These are phyloP conservation scores for Melanotaenia duboulayi DNA, from an alignment of 2,113 vertebrate genomes.

Conservation along the genomic window DNA sequence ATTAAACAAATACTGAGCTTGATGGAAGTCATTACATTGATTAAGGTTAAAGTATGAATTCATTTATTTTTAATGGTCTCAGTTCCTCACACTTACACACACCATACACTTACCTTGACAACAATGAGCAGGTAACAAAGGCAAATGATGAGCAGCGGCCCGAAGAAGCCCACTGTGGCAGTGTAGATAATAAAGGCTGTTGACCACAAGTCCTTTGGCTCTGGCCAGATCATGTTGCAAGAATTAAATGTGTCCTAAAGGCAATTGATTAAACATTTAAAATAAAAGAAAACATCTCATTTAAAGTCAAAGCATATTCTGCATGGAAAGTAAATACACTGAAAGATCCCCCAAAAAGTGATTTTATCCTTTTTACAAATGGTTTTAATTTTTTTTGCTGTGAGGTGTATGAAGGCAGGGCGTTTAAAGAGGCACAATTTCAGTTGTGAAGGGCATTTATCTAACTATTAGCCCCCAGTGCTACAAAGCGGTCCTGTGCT, in stretches of 20 bases:
- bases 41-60: conserved; percentile 9
- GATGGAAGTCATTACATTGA: not conserved
- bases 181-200: conserved; percentile 93
- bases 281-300: not conserved
- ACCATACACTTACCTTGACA: conserved; percentile 76
- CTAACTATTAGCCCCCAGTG: too few relatives aligned
- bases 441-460: too few relatives aligned
- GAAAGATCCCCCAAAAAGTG: too few relatives aligned
- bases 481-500: too few relatives aligned
- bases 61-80: not conserved
- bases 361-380: too few relatives aligned
- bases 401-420: too few relatives aligned
- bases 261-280: not conserved
- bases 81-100: not conserved
- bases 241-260: conserved; percentile 85
- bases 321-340: not conserved
- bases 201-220: conserved; percentile 88
- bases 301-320: not conserved
- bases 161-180: conserved; percentile 91
- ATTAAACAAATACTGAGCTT: not conserved
- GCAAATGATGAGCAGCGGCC: conserved; percentile 91
- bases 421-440: too few relatives aligned
- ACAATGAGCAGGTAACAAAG: conserved; percentile 93
- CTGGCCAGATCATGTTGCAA: conserved; percentile 96
- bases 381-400: too few relatives aligned